phyloP scores from a whole-genome alignment of 30 jellyfish, hydroid and myxozoan species.

The Haliclystus octoradiatus region DNA sequence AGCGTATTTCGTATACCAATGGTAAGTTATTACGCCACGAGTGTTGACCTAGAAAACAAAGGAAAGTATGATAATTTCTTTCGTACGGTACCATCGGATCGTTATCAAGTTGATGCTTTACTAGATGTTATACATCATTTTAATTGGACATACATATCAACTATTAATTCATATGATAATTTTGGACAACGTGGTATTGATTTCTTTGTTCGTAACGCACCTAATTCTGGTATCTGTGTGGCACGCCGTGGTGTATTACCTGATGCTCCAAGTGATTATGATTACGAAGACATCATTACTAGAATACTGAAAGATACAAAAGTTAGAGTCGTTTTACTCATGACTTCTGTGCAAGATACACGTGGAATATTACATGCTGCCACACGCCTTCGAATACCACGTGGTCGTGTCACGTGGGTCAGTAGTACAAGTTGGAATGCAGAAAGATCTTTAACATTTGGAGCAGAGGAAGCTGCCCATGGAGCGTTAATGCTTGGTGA shows the following conservation, averaged over 20 bases:
- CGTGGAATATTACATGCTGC: conserved; percentile 39
- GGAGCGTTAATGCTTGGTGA: conserved; percentile 45
- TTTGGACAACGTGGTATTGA: conserved; percentile 48
- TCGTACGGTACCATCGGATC: conserved; percentile 77
- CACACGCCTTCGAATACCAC: neutral
- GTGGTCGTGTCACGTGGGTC: conserved; percentile 23
- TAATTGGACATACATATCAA: conserved; percentile 55
- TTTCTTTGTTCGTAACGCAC: neutral
- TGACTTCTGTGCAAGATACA: conserved; percentile 47
- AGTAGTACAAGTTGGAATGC: conserved; percentile 26
- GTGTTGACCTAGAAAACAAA: conserved; percentile 23
- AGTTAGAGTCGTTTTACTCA: conserved; percentile 33
- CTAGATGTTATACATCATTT: conserved; percentile 30
- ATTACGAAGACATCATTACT: conserved; percentile 2
- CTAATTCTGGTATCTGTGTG: conserved; percentile 12
- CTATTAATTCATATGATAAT: conserved; percentile 45
- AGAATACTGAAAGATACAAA: neutral
- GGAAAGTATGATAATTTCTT: conserved; percentile 21
- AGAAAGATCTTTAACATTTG: conserved; percentile 8
- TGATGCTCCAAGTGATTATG: conserved; percentile 1
- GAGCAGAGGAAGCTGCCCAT: conserved; percentile 23
- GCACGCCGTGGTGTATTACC: conserved; percentile 18
- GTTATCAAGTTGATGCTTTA: conserved; percentile 30
- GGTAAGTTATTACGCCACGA: conserved; percentile 57
- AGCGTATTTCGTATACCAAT: conserved; percentile 27